Evolutionary conservation across 2,888 invertebrate species (phyloP).

Genomic region (Incurvaria masculella): DNA sequence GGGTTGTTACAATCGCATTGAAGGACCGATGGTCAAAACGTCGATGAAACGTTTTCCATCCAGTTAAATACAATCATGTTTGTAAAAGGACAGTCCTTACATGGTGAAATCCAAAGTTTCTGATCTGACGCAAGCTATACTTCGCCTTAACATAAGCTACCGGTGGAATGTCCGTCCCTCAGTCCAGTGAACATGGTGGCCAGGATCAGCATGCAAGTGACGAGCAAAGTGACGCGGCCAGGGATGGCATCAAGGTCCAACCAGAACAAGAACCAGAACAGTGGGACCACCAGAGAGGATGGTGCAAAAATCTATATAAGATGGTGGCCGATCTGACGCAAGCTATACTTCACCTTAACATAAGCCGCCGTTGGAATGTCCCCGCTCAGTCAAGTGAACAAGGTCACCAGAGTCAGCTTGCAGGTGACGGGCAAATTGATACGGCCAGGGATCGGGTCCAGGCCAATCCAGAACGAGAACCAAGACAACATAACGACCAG

Average conservation of each 20-base stretch:
- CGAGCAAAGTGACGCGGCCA: conserved; percentile 74
- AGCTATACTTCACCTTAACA: conserved; percentile 80
- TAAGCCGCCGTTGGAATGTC: conserved; percentile 86
- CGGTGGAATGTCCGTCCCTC: conserved; percentile 77
- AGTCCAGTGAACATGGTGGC: conserved; percentile 85
- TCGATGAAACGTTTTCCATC: too few relatives aligned
- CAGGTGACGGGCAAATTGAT: conserved; percentile 80
- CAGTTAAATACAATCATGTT: too few relatives aligned
- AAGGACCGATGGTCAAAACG: too few relatives aligned
- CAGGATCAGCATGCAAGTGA: conserved; percentile 80
- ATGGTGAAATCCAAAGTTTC: too few relatives aligned
- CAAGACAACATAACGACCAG: conserved; percentile 81
- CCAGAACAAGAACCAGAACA: conserved; percentile 89
- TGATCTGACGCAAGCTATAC: too few relatives aligned
- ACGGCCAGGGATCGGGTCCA: conserved; percentile 81
- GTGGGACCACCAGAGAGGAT: conserved; percentile 75
- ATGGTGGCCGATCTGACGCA: conserved; percentile 80
- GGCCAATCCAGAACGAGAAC: conserved; percentile 84
- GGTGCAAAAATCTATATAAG: conserved; percentile 84
- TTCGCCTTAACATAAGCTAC: conserved; percentile 84
- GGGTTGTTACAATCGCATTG: too few relatives aligned
- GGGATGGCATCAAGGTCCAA: conserved; percentile 80
- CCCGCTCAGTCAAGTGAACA: conserved; percentile 79
- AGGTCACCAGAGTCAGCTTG: conserved; percentile 80
- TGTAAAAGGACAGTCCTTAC: too few relatives aligned